These are phyloP conservation scores for Hypolimnas misippus DNA, from an alignment of 2,888 invertebrate genomes.

Conservation along the genomic window DNA sequence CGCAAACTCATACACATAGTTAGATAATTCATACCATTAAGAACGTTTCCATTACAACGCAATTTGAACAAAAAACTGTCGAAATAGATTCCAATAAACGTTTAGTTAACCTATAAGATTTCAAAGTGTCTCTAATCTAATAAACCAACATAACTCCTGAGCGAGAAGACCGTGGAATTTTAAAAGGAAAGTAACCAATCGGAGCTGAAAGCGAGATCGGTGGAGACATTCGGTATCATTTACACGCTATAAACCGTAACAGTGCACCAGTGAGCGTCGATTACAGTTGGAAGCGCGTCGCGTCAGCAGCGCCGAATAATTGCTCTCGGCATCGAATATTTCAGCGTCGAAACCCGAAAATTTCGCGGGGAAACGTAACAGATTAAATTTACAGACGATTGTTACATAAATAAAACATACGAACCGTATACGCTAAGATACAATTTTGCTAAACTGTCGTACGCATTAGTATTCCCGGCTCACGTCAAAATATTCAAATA, in stretches of 20 bases:
- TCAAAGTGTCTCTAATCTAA: background rate
- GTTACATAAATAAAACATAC: constrained; percentile 76
- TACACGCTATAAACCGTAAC: constrained; percentile 41
- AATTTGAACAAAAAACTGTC: too few relatives aligned
- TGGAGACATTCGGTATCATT: constrained; percentile 35
- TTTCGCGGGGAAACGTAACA: constrained; percentile 50
- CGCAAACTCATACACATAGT: background rate
- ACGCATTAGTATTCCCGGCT: constrained; percentile 69
- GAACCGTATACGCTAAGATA: constrained; percentile 59
- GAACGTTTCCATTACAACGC: background rate
- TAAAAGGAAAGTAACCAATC: constrained; percentile 19
- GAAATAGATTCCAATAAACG: background rate
- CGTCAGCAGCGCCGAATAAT: constrained; percentile 44
- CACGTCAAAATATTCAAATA: constrained; percentile 78
- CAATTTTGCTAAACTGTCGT: constrained; percentile 73
- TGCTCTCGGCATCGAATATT: constrained; percentile 41
- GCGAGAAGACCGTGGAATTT: constrained; percentile 1
- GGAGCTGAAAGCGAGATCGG: constrained; percentile 8
- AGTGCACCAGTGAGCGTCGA: constrained; percentile 32
- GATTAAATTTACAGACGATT: constrained; percentile 62
- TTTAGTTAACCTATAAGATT: background rate
- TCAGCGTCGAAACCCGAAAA: constrained; percentile 23
- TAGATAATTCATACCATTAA: background rate
- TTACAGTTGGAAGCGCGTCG: constrained; percentile 37
- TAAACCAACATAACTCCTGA: background rate